Evolutionary conservation across 2,797 vertebrate genomes (phyloP), one percentile per base, ranked within the genome.

Genomic region (Pagetopsis macropterus): DNA sequence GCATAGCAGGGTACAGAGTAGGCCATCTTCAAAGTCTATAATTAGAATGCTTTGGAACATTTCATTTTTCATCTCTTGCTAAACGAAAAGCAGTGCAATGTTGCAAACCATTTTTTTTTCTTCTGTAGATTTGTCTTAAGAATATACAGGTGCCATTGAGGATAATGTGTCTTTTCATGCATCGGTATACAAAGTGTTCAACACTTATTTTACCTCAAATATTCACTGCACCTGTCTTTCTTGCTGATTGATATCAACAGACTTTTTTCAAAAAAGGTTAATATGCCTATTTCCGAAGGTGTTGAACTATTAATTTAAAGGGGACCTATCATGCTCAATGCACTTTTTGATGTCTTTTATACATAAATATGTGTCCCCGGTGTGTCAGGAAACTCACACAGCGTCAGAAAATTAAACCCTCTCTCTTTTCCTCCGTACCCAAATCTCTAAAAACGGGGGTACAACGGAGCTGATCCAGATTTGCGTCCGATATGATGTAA

Each of bases 41-140:
- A 46, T 56, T 6, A 27, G 33, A 54, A 37, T 43, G 37, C 5
- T 8, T 5, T 33, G 31, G 49, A 43, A 55, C 21, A 46, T 67
- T 64, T 73, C 6, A 65, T 57, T 46, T 21, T 33, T 37, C 43
- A 21, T 3, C 33, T n/a, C 17, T 31, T 56, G 37, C 50, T 59
- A 40, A 6, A 50, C 2, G 15, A 65, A 59, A 63, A 41, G 62
- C 9, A 61, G 13, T 64, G 21, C 71, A 72, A 65, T 56, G 33
- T 69, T 78, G 15, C 37, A 54, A 10, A 61, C 19, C 54, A 27
- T 23, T 27, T 27, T 33, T 2, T 33, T 33, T 33, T 55, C 52
- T 46, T 43, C 40, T 41, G 17, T 54, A 13, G 59, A 56, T 61
- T 27, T 62, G 6, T 17, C 8, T 27, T 27, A 27, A 51, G 37